A percentile compares a stretch with the other conserved stretches of the same genome.
Conservation (phyloP, 2,797 vertebrate genomes). For the Falco cherrug region DNA sequence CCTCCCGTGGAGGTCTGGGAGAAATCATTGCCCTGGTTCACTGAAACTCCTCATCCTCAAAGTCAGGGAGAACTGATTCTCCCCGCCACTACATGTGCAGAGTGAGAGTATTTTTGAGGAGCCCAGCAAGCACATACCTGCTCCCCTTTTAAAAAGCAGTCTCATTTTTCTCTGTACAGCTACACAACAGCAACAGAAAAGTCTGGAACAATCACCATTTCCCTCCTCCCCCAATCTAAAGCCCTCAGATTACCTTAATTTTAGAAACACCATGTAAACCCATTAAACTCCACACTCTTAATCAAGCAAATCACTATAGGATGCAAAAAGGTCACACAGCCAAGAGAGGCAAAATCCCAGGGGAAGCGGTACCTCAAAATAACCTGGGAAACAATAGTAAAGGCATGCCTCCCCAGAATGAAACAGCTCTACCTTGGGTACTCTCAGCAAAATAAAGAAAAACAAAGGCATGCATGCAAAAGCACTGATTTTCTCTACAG, state of each 20-base stretch:
- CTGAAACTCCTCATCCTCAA: background rate
- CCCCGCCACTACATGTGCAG: background rate
- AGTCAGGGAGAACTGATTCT: fast-evolving
- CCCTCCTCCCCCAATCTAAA: background rate
- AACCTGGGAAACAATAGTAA: constrained; percentile 25
- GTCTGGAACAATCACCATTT: background rate
- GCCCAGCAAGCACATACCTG: background rate
- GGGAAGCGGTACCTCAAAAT: constrained; percentile 26
- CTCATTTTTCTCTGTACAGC: background rate
- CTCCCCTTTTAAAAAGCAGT: background rate
- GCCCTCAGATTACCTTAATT: background rate
- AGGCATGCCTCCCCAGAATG: background rate
- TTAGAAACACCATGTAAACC: background rate
- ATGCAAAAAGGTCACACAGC: constrained; percentile 37
- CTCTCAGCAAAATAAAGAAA: constrained; percentile 38
- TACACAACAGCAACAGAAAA: background rate
- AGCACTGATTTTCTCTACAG: constrained; percentile 19
- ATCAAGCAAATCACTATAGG: constrained; percentile 5
- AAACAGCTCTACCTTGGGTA: background rate
- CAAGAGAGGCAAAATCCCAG: background rate
- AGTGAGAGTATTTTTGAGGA: background rate
- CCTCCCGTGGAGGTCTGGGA: background rate
- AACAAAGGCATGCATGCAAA: constrained; percentile 39
- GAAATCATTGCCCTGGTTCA: background rate
- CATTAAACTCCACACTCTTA: background rate